These are phyloP conservation scores for Gymnorhina tibicen DNA, from an alignment of 2,113 vertebrate species.

Conservation along the genomic window DNA sequence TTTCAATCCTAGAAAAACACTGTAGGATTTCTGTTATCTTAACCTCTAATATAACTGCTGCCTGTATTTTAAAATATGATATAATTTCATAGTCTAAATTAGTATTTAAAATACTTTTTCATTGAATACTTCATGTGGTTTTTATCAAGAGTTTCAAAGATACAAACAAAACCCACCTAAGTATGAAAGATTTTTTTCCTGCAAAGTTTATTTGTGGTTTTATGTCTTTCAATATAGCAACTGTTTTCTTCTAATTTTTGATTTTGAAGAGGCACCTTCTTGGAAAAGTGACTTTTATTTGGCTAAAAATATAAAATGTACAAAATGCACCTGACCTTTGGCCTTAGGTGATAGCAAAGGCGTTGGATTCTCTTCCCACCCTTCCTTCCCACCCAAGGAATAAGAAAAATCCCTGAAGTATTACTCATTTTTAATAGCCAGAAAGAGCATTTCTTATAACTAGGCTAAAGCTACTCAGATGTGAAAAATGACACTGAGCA, in stretches of 20 bases:
- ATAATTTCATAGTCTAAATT: background rate
- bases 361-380: background rate
- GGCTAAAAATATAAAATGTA: conserved; percentile 37
- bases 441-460: conserved; percentile 33
- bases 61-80: background rate
- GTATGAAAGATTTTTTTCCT: background rate
- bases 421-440: conserved; percentile 64
- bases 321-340: conserved; percentile 23
- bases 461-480: conserved; percentile 44
- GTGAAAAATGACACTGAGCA: conserved; percentile 60
- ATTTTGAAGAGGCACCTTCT: conserved; percentile 10
- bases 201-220: background rate
- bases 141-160: background rate
- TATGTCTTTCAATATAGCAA: background rate
- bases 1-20: background rate
- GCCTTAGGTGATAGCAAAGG: background rate
- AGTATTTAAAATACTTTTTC: background rate
- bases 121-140: accelerated
- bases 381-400: background rate
- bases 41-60: accelerated
- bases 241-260: conserved; percentile 22
- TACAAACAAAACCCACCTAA: background rate
- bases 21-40: background rate
- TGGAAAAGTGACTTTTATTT: conserved; percentile 24
- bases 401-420: conserved; percentile 10